A percentile compares a stretch with the other conserved stretches of the same genome.
phyloP scores from a whole-genome alignment of 2,113 vertebrate genomes.

The Cichladusa arquata region DNA sequence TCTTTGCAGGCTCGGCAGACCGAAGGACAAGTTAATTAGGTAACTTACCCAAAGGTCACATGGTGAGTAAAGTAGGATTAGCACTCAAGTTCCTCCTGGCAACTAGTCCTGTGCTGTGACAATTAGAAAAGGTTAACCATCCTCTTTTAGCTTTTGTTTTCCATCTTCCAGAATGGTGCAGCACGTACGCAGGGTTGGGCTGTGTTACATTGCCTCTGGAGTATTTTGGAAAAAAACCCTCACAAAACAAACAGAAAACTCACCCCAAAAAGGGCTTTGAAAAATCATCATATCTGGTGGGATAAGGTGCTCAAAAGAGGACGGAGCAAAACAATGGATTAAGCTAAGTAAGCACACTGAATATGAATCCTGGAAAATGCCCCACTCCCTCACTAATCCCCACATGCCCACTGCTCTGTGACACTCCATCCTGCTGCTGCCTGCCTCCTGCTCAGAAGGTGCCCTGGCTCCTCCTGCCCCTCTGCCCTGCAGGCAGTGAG shows the following conservation, averaged over 20 bases:
- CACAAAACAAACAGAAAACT: neutral
- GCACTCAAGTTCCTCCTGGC: conserved; percentile 57
- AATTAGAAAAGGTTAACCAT: conserved; percentile 65
- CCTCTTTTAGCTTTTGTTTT: conserved; percentile 68
- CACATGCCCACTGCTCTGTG: rapidly evolving
- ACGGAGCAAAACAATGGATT: neutral
- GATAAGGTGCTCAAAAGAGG: neutral
- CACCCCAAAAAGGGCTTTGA: neutral
- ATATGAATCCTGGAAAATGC: conserved; percentile 28
- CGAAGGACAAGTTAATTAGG: conserved; percentile 63
- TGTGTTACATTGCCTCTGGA: neutral
- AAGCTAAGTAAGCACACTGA: neutral
- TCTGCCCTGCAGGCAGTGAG: neutral
- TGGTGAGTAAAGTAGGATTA: conserved; percentile 60
- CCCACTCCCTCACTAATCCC: neutral
- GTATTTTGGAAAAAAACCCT: neutral
- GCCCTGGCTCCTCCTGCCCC: neutral
- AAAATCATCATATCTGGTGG: neutral
- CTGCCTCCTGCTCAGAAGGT: neutral
- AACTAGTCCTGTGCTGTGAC: conserved; percentile 51
- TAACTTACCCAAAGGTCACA: conserved; percentile 64
- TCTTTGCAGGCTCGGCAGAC: neutral
- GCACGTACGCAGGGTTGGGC: conserved; percentile 1
- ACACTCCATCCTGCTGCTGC: neutral
- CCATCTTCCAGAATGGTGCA: conserved; percentile 22